Percentiles rank a stretch among this genome's conserved stretches.
Evolutionary conservation across 2,797 vertebrate species (phyloP).

Genomic region (Fratercula arctica): DNA sequence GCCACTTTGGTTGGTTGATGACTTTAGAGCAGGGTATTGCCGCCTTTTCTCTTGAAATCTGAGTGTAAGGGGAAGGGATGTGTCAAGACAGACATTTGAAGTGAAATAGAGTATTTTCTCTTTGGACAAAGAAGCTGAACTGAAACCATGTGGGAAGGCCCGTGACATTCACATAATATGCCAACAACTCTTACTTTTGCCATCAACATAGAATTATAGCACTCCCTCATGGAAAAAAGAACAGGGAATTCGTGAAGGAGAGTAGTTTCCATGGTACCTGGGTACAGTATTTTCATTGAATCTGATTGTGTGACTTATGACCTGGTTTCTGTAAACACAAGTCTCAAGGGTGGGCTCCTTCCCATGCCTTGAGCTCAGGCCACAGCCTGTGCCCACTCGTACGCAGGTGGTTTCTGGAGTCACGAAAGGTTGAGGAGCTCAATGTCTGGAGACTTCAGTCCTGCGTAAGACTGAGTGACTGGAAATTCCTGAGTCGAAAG

Average conservation of each 20-base stretch:
- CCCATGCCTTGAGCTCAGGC: not conserved
- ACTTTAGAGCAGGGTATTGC: not conserved
- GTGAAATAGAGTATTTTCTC: not conserved
- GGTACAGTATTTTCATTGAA: not conserved
- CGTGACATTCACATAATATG: accelerated
- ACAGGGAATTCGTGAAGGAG: not conserved
- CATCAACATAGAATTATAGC: not conserved
- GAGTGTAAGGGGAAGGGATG: not conserved
- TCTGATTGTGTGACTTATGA: accelerated
- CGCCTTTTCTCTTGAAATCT: not conserved
- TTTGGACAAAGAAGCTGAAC: not conserved
- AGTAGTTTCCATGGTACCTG: not conserved
- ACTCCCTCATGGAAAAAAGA: not conserved
- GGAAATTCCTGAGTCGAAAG: not conserved
- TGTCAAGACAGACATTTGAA: not conserved
- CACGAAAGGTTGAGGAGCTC: not conserved
- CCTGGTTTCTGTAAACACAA: not conserved
- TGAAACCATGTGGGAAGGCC: not conserved
- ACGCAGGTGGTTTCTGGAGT: not conserved
- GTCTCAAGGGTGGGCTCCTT: not conserved
- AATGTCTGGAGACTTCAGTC: not conserved
- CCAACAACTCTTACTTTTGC: not conserved
- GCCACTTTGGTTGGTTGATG: not conserved
- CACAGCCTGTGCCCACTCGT: not conserved
- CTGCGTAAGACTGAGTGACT: not conserved